Conservation (phyloP, 2,797 vertebrate species). For the Neomorphus geoffroyi region DNA sequence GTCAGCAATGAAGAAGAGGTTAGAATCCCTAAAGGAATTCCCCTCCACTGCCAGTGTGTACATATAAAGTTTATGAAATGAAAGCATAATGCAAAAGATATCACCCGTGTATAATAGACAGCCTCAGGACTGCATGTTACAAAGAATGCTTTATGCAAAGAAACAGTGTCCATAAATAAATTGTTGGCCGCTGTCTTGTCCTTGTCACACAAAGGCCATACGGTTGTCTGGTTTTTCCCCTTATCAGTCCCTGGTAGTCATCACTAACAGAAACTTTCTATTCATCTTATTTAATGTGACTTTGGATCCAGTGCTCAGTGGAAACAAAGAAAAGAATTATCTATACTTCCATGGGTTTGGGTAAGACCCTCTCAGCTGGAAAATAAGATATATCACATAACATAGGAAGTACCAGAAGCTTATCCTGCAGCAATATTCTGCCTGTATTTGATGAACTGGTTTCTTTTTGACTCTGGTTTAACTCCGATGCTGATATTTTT, state of each 20-base stretch:
- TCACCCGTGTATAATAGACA: neutral
- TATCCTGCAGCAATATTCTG: slow-evolving; percentile 23
- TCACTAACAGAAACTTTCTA: neutral
- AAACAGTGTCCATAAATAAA: slow-evolving; percentile 1
- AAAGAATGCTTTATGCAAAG: neutral
- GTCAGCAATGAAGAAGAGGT: neutral
- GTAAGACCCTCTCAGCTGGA: slow-evolving; percentile 46
- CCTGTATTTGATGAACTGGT: slow-evolving; percentile 13
- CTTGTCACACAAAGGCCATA: neutral
- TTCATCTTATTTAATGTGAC: slow-evolving; percentile 34
- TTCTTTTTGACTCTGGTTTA: slow-evolving; percentile 6
- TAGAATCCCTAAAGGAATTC: neutral
- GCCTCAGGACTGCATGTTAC: neutral
- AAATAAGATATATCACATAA: slow-evolving; percentile 39
- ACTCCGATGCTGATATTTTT: neutral
- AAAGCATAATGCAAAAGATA: neutral
- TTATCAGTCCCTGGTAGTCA: neutral
- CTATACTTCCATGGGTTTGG: slow-evolving; percentile 2
- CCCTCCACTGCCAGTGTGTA: neutral
- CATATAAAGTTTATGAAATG: neutral
- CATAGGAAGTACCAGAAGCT: slow-evolving; percentile 4
- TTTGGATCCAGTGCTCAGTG: neutral
- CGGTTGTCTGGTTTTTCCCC: neutral
- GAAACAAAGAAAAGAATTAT: slow-evolving; percentile 51
- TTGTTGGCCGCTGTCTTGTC: neutral